Evolutionary conservation across 1,140 invertebrate genomes (phyloP).

Genomic region (Wasmannia auropunctata): DNA sequence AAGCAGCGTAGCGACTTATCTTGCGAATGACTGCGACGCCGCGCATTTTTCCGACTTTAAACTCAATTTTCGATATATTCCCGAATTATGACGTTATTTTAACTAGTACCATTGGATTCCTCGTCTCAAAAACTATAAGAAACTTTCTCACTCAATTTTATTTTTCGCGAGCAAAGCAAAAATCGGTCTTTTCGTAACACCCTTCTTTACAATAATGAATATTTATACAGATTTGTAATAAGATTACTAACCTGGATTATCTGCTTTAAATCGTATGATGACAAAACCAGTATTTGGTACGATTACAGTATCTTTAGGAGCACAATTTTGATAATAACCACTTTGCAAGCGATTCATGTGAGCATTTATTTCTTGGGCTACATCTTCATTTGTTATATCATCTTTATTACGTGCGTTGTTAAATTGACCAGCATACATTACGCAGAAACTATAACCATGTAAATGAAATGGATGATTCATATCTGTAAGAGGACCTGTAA

Average conservation of each 20-base stretch:
- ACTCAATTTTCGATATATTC: no score
- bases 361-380: not conserved
- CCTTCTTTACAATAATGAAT: no score
- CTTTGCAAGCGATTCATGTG: not conserved
- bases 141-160: no score
- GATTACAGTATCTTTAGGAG: conserved; percentile 33
- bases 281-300: conserved; percentile 32
- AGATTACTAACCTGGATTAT: conserved; percentile 34
- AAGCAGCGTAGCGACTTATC: no score
- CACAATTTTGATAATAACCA: not conserved
- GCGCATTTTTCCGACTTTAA: no score
- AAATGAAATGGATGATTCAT: conserved; percentile 25
- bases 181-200: no score
- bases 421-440: conserved; percentile 3
- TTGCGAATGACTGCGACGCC: no score
- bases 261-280: conserved; percentile 18
- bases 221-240: not conserved
- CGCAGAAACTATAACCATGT: conserved; percentile 35
- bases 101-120: no score
- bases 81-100: no score
- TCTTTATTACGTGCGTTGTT: not conserved
- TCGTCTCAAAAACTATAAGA: no score
- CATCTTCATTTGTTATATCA: conserved; percentile 12
- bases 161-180: no score
- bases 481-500: not conserved